phyloP scores from a whole-genome alignment of 2,113 vertebrate species.

The Recurvirostra avosetta region DNA sequence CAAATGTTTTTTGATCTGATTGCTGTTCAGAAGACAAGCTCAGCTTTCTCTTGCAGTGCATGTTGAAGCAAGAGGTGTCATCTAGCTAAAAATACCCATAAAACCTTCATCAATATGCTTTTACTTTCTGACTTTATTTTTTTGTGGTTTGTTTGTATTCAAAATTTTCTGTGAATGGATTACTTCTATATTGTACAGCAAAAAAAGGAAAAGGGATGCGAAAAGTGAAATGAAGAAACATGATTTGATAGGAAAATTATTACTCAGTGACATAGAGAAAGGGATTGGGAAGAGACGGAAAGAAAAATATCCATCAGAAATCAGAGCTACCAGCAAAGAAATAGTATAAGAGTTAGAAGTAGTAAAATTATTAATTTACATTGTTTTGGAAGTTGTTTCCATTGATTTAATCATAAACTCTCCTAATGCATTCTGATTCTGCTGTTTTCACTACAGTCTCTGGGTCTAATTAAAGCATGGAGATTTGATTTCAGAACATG shows the following conservation, averaged over 20 bases:
- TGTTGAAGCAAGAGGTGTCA: not conserved
- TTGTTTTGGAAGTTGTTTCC: not conserved
- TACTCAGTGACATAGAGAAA: not conserved
- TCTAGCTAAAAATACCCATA: not conserved
- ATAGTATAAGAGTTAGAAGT: not conserved
- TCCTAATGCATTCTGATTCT: not conserved
- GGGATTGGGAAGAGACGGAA: not conserved
- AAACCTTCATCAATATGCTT: not conserved
- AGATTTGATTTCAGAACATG: not conserved
- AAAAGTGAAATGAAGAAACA: not conserved
- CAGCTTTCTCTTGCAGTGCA: not conserved
- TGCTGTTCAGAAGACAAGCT: not conserved
- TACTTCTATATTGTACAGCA: not conserved
- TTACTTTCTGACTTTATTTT: not conserved
- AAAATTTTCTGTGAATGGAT: not conserved
- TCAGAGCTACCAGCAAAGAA: not conserved
- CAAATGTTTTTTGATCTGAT: slow-evolving; percentile 15
- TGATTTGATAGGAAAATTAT: not conserved
- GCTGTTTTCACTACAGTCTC: not conserved
- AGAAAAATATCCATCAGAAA: not conserved
- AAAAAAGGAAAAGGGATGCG: not conserved
- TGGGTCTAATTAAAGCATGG: not conserved
- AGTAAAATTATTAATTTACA: not conserved
- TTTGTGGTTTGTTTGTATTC: not conserved
- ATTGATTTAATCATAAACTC: not conserved